Base-by-base conservation (phyloP, 2,113 vertebrate genomes). In the Crotalus viridis region DNA sequence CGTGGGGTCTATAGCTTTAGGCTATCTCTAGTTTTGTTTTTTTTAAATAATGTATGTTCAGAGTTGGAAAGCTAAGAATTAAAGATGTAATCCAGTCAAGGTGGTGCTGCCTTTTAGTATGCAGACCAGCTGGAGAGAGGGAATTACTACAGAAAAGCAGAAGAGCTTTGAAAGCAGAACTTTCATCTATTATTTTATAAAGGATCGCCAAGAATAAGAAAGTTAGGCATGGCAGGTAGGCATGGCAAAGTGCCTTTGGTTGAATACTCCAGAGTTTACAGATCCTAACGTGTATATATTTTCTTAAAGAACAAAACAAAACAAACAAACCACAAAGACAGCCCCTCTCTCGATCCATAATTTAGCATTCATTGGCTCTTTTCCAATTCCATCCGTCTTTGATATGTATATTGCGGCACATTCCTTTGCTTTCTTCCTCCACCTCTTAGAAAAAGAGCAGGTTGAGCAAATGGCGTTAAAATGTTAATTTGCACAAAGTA, bases 81-180 rank as follows among this genome's bases (percentile, higher is more conserved):
- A 61, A 43, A 90, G 88, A 95, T 94, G 94, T 94, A 88, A 96
- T 94, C 94, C 92, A 94, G 96, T 97, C 96, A 97, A 97, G 97
- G 96, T 97, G 96, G 96, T 93, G 95, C 96, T 97, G 97, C 97
- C 97, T 97, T 97, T 97, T 97, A 98, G 96, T 97, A 97, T 97
- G 97, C 97, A 97, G 97, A 98, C 94, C 95, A 96, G 96, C 95
- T 95, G 24, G 0, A 93, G 94, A 97, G 96, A 97, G 96, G 96
- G 95, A 96, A 91, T 93, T 92, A 90, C 93, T 94, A 94, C 95
- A 97, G 97, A 90, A 98, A 96, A 96, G 91, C 93, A 51, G 96
- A 92, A 87, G 93, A 93, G 93, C 96, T 97, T 97, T 96, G 97
- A 98, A 97, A 96, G 90, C 61, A 51, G 26, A 46, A 48, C 95